phyloP scores from a whole-genome alignment of 2,797 vertebrate genomes.

The Podargus strigoides region DNA sequence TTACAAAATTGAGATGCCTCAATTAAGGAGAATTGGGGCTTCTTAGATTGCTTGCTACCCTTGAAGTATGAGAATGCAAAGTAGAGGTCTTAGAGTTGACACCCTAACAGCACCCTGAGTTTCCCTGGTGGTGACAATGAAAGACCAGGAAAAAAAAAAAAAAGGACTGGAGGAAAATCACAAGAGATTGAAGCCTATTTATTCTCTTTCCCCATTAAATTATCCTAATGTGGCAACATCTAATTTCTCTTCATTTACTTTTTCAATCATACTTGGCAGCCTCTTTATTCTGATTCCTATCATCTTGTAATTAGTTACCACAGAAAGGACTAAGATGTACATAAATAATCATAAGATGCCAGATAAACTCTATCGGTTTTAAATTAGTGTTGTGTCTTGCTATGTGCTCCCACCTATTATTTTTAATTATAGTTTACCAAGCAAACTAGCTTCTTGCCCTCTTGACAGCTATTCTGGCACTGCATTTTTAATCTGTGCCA shows the following conservation, averaged over 20 bases:
- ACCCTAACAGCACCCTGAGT: not conserved
- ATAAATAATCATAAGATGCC: conserved; percentile 69
- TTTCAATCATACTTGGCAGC: conserved; percentile 25
- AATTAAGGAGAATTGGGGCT: not conserved
- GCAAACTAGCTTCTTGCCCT: conserved; percentile 39
- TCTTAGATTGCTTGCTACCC: not conserved
- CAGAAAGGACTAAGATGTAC: conserved; percentile 33
- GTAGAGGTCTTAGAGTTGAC: not conserved
- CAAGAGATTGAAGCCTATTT: not conserved
- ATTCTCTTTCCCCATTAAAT: not conserved
- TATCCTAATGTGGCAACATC: not conserved
- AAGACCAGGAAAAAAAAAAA: not conserved
- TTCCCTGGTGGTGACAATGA: not conserved
- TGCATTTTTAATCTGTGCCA: not conserved
- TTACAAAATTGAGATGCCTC: not conserved
- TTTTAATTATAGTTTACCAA: conserved; percentile 69
- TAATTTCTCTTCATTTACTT: conserved; percentile 9
- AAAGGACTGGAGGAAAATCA: not conserved
- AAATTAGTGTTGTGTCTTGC: conserved; percentile 59
- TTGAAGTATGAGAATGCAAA: not conserved
- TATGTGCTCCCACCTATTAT: conserved; percentile 49
- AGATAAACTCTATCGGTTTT: conserved; percentile 63
- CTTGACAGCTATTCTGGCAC: conserved; percentile 8
- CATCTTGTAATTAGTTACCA: conserved; percentile 55
- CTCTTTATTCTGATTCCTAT: conserved; percentile 39